phyloP scores from a whole-genome alignment of 2,888 invertebrate genomes.

The Theodoxus fluviatilis region DNA sequence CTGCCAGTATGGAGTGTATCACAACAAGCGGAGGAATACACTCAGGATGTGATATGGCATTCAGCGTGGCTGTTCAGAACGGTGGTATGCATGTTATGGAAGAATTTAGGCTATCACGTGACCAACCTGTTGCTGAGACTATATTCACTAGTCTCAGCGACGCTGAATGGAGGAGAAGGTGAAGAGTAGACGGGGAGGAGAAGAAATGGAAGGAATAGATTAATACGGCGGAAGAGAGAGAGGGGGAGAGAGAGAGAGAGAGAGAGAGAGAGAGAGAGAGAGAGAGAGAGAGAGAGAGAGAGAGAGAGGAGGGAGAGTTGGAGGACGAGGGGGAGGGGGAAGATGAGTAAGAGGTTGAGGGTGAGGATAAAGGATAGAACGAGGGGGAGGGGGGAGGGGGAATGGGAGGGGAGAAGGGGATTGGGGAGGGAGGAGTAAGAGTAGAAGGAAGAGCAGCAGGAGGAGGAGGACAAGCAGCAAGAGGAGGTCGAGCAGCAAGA shows the following conservation, averaged over 20 bases:
- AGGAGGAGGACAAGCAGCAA: neutral
- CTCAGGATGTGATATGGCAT: too few species aligned
- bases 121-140: too few species aligned
- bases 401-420: neutral
- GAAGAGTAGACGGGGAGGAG: neutral
- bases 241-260: neutral
- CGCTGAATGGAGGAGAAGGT: too few species aligned
- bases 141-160: too few species aligned
- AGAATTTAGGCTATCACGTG: too few species aligned
- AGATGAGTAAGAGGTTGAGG: conserved; percentile 8
- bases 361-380: conserved; percentile 18
- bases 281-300: neutral
- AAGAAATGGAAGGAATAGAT: too few species aligned
- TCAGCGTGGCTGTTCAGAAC: too few species aligned
- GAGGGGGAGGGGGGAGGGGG: neutral
- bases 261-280: conserved; percentile 16
- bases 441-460: neutral
- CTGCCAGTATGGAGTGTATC: too few species aligned
- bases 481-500: neutral
- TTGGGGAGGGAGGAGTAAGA: neutral
- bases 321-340: neutral
- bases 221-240: neutral
- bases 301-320: conserved; percentile 5
- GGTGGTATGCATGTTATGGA: too few species aligned
- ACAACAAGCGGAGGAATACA: too few species aligned